Evolutionary conservation across 30 jellyfish, hydroid and myxozoan species (phyloP).

Genomic region (Nemopilema nomurai): DNA sequence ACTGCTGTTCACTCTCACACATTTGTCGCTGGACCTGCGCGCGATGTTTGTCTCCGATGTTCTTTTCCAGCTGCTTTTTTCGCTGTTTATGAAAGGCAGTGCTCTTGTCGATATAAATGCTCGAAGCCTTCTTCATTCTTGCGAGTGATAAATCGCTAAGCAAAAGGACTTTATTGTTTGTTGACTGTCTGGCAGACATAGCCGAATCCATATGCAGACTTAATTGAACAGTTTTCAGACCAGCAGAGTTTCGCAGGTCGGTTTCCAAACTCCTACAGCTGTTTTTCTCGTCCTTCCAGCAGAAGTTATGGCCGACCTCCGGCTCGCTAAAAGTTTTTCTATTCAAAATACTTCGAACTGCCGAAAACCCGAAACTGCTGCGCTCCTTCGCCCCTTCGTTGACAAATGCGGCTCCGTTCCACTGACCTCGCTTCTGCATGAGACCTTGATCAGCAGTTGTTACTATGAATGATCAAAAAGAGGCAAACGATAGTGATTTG

Average conservation of each 20-base stretch:
- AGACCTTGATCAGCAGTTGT: conserved; percentile 35
- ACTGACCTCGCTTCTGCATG: conserved; percentile 22
- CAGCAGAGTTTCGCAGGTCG: not conserved
- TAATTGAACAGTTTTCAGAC: not conserved
- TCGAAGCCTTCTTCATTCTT: conserved; percentile 51
- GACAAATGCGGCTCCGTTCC: not conserved
- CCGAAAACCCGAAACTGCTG: not conserved
- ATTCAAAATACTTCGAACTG: not conserved
- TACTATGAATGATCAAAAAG: not conserved
- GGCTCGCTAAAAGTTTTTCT: not conserved
- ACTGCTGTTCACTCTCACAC: conserved; percentile 29
- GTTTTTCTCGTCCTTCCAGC: not conserved
- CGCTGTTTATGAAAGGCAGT: conserved; percentile 58
- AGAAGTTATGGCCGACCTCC: not conserved
- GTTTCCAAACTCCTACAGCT: not conserved
- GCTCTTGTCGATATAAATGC: conserved; percentile 34
- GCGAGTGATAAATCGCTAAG: conserved; percentile 38
- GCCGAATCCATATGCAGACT: not conserved
- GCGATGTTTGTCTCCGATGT: conserved; percentile 49
- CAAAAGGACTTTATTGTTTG: conserved; percentile 13
- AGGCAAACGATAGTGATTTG: no score
- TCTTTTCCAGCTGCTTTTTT: conserved; percentile 35
- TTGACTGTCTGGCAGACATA: conserved; percentile 2
- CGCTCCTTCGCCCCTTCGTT: not conserved
- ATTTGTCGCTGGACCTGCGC: conserved; percentile 28